phyloP scores from a whole-genome alignment of 2,113 vertebrate genomes.

The Turdus rufiventris region DNA sequence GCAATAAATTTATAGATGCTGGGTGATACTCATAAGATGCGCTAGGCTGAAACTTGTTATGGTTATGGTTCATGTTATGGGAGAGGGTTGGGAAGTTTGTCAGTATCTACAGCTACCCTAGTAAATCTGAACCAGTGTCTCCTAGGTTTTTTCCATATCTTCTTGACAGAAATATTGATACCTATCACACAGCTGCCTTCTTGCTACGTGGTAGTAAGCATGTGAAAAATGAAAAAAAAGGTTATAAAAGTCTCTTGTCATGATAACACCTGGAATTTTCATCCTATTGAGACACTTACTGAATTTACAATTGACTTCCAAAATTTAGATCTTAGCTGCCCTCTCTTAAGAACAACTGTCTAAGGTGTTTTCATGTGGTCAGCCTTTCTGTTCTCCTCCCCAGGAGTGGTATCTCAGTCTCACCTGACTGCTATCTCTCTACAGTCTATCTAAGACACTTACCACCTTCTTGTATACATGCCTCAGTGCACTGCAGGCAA shows the following conservation, averaged over 20 bases:
- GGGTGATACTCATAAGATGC: background rate
- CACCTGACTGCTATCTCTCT: slow-evolving; percentile 30
- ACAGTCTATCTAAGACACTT: background rate
- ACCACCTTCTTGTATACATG: background rate
- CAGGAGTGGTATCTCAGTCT: background rate
- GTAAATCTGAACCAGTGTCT: background rate
- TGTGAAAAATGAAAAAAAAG: background rate
- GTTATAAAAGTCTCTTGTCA: background rate
- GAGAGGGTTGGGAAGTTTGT: background rate
- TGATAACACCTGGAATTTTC: background rate
- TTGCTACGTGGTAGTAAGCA: background rate
- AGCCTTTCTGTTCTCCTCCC: background rate
- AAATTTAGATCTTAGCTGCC: background rate
- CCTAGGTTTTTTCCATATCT: background rate
- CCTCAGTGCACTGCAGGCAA: background rate
- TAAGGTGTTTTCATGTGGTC: background rate
- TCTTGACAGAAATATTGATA: background rate
- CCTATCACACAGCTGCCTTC: background rate
- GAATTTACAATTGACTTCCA: background rate
- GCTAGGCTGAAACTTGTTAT: background rate
- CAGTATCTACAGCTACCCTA: background rate
- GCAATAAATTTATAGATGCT: background rate
- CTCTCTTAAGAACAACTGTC: background rate
- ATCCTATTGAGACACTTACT: background rate
- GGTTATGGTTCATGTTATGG: background rate